Evolutionary conservation across 2,888 invertebrate genomes (phyloP), one percentile per base, ranked within the genome.

Genomic region (Sipha maydis): DNA sequence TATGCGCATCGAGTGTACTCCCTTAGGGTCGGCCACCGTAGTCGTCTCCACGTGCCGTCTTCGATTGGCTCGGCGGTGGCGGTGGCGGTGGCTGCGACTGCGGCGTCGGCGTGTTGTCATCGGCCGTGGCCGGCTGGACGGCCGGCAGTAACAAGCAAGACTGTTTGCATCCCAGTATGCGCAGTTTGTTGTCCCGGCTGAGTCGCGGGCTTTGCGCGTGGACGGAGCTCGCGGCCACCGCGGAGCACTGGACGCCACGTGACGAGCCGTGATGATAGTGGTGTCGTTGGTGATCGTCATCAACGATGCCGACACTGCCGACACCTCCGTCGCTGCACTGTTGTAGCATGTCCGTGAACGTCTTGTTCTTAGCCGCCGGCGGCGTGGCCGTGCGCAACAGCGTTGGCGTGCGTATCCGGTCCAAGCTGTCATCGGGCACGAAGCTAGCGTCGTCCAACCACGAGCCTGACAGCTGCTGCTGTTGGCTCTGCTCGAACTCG

Each of bases 101-200:
- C 69, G 38, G n/a, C 5, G 31, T 25, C 61, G 54, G 17, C 28
- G 21, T 9, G 7, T 75, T 83, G n/a, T 38, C 28, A n/a, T 61
- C 38, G 48, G 28, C 31, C 71, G 11, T 28, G 73, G 89, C 84
- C 34, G 91, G 90, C 67, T 90, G 90, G 21, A 85, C 85, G 89
- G 90, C 90, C 11, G 91, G 91, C 25, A 91, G 89, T 28, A 91
- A 90, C 48, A 91, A 90, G 77, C 91, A 91, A 54, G 90, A 90
- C 31, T 91, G 91, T 48, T 91, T 90, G 90, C 91, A 91, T 67
- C 91, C 90, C 69, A 91, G 90, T 80, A 91, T 90, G 85, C 90
- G 91, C 73, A 91, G 90, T 79, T 91, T 91, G 85, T 90, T 91
- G 89, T 91, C 91, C 85, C 90, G 90, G 71, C 90, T 90, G 82